phyloP scores from a whole-genome alignment of 2,888 invertebrate species.

The Eilema sororculum region DNA sequence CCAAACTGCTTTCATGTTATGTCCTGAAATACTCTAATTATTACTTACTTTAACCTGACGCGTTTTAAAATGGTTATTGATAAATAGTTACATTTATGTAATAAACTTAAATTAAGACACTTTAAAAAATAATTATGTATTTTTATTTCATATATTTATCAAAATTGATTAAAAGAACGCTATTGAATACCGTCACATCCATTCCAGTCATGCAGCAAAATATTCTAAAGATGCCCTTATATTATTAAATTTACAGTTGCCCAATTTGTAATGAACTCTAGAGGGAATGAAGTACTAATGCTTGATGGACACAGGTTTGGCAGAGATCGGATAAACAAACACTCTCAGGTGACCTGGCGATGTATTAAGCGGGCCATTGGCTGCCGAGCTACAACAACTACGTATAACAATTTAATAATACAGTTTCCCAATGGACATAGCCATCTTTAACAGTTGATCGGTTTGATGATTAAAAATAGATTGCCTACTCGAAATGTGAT shows the following conservation, averaged over 20 bases:
- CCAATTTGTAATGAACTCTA: constrained; percentile 10
- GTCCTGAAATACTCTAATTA: too few species aligned
- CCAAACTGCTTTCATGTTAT: too few species aligned
- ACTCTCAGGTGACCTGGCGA: constrained; percentile 15
- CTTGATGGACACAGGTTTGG: constrained; percentile 19
- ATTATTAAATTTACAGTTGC: constrained; percentile 7
- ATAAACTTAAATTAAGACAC: neutral
- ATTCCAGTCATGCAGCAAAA: too few species aligned
- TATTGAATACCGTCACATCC: too few species aligned
- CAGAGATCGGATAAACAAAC: constrained; percentile 1
- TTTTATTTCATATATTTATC: neutral
- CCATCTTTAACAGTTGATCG: neutral
- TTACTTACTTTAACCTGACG: too few species aligned
- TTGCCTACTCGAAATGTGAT: neutral
- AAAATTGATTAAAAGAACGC: too few species aligned
- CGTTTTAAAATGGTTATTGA: too few species aligned
- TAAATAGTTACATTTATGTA: neutral
- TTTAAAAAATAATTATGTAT: neutral
- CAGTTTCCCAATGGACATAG: neutral
- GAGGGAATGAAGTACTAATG: constrained; percentile 13
- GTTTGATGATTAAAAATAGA: neutral
- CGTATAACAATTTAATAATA: constrained; percentile 13
- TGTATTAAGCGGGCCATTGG: constrained; percentile 17
- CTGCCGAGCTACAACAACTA: constrained; percentile 14
- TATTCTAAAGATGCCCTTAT: neutral